Evolutionary conservation across 1,140 invertebrate genomes (phyloP), one percentile per base, ranked within the genome.

Genomic region (Chlorops oryzae): DNA sequence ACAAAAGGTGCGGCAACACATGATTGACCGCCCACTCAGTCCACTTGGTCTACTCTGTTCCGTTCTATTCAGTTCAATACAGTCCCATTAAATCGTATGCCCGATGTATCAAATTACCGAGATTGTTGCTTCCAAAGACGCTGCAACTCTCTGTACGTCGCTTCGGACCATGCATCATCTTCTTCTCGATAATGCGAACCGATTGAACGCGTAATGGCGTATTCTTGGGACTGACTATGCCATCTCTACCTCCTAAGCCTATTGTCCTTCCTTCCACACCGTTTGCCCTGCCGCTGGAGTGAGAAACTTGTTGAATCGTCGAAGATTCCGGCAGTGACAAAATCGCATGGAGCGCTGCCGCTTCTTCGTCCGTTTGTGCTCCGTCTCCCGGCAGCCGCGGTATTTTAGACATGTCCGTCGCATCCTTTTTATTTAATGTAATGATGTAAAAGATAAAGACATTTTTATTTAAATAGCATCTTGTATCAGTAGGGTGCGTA

Each of bases 311-410:
- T 15, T 13, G 13, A 13, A 17, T 32, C 28, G 37, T 39, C 6
- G 37, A 15, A 7, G 37, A 9, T 5, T 7, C 6, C 37, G 37
- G 15, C 6, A 17, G 6, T 6, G 37, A 6, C 5, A 17, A 39
- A 17, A 15, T 7, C n/a, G n/a, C n/a, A n/a, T n/a, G n/a, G n/a
- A n/a, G 13, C 37, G 41, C 23, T 23, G 34, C 45, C 51, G 18
- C 50, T 41, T 57, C 60, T 53, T 70, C 67, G 13, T 70, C 67
- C 61, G 58, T 66, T 47, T 67, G 64, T 47, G 69, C 74, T 1
- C 76, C 76, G 47, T 78, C 75, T 7, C 76, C 74, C 20, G 76
- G 75, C 23, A 76, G 63, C 22, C 77, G 59, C 48, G 77, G 76
- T 45, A 72, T 70, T 65, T 68, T 72, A 3, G 65, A 65, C 63